Percentiles rank a stretch among this genome's conserved stretches.
phyloP scores from a whole-genome alignment of 2,888 invertebrate genomes.

The Linnaemya tessellans region DNA sequence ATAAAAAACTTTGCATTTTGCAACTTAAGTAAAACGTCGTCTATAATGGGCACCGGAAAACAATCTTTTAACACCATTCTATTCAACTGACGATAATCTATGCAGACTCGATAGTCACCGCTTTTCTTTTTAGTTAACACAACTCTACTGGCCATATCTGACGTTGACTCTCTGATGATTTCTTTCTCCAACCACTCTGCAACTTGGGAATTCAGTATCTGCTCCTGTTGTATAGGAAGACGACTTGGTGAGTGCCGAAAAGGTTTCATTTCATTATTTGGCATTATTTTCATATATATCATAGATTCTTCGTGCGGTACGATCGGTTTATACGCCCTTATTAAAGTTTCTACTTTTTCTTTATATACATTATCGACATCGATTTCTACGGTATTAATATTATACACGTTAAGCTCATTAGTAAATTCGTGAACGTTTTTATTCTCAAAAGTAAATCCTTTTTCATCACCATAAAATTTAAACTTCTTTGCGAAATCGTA shows the following conservation, averaged over 20 bases:
- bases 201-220: constrained; percentile 54
- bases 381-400: constrained; percentile 4
- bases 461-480: constrained; percentile 17
- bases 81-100: neutral
- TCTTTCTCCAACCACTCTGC: constrained; percentile 58
- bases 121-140: neutral
- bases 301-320: constrained; percentile 39
- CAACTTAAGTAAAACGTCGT: neutral
- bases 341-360: constrained; percentile 21
- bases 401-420: neutral
- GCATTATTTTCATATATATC: constrained; percentile 53
- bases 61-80: constrained; percentile 5
- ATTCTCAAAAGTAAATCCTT: constrained; percentile 36
- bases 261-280: constrained; percentile 50
- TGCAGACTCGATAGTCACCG: neutral
- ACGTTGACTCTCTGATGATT: constrained; percentile 39
- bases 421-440: constrained; percentile 26
- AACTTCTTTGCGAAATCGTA: constrained; percentile 54
- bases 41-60: neutral
- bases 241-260: constrained; percentile 65
- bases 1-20: no score
- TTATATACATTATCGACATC: constrained; percentile 10
- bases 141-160: constrained; percentile 7
- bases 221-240: constrained; percentile 30
- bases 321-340: constrained; percentile 5